Conservation (phyloP, 2,888 invertebrate genomes). For the Tipula helvola region DNA sequence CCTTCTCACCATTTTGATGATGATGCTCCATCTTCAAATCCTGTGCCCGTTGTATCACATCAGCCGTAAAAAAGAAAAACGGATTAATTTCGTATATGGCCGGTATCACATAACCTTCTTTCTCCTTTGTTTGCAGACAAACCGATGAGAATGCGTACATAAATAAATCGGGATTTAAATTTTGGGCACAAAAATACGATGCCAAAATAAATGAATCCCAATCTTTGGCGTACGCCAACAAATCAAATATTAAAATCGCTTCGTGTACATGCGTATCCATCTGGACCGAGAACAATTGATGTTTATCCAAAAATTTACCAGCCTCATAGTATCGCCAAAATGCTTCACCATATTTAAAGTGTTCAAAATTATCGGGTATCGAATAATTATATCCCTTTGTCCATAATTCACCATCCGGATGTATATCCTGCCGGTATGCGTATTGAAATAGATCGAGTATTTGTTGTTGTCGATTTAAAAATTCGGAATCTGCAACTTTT, state of each 20-base stretch:
- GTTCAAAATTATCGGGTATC: slow-evolving; percentile 44
- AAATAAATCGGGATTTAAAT: slow-evolving; percentile 50
- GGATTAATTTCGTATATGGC: slow-evolving; percentile 57
- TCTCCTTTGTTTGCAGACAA: slow-evolving; percentile 44
- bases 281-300: slow-evolving; percentile 25
- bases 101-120: slow-evolving; percentile 45
- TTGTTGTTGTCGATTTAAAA: slow-evolving; percentile 39
- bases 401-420: slow-evolving; percentile 18
- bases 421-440: slow-evolving; percentile 45
- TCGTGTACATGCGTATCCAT: slow-evolving; percentile 35
- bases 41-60: slow-evolving; percentile 39
- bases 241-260: slow-evolving; percentile 47
- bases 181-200: slow-evolving; percentile 52
- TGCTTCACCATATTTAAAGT: slow-evolving; percentile 46
- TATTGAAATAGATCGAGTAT: slow-evolving; percentile 41
- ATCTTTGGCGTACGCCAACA: slow-evolving; percentile 57
- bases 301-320: slow-evolving; percentile 28
- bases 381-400: slow-evolving; percentile 46
- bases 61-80: slow-evolving; percentile 47
- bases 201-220: slow-evolving; percentile 40
- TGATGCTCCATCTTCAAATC: slow-evolving; percentile 45
- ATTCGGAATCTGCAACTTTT: slow-evolving; percentile 39
- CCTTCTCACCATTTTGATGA: slow-evolving; percentile 29
- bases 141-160: slow-evolving; percentile 48
- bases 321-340: slow-evolving; percentile 44